Percentiles rank a stretch among this genome's conserved stretches.
phyloP scores from a whole-genome alignment of 2,113 vertebrate genomes.

The Todiramphus saurophagus region DNA sequence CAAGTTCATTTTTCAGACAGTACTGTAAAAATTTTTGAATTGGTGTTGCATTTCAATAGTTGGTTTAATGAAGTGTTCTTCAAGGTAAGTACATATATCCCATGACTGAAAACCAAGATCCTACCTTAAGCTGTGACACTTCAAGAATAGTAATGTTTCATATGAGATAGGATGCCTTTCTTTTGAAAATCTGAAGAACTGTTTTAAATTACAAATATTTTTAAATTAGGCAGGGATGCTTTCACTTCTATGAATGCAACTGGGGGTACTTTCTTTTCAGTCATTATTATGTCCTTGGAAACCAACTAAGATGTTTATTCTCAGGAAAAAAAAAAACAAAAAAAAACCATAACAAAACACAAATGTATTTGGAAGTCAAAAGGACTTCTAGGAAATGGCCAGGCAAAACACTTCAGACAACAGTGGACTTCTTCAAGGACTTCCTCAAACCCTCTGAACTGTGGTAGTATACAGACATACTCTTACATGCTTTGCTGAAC shows the following conservation, averaged over 20 bases:
- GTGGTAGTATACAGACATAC: neutral
- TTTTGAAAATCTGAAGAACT: neutral
- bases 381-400: slow-evolving; percentile 14
- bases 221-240: neutral
- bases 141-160: neutral
- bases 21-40: neutral
- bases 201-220: neutral
- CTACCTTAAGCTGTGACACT: neutral
- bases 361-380: slow-evolving; percentile 46
- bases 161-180: neutral
- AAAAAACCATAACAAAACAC: neutral
- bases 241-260: neutral
- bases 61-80: neutral
- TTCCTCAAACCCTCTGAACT: neutral
- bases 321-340: neutral
- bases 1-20: neutral
- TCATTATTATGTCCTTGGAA: slow-evolving; percentile 1
- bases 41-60: neutral
- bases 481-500: neutral
- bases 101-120: neutral
- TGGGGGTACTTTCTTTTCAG: neutral
- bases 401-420: slow-evolving; percentile 13
- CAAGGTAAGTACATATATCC: neutral
- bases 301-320: slow-evolving; percentile 26
- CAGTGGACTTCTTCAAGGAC: neutral